A percentile compares a stretch with the other conserved stretches of the same genome.
These are phyloP conservation scores for Galeopsomyia nigrocyanea DNA, from an alignment of 2,888 invertebrate genomes.

Conservation along the genomic window DNA sequence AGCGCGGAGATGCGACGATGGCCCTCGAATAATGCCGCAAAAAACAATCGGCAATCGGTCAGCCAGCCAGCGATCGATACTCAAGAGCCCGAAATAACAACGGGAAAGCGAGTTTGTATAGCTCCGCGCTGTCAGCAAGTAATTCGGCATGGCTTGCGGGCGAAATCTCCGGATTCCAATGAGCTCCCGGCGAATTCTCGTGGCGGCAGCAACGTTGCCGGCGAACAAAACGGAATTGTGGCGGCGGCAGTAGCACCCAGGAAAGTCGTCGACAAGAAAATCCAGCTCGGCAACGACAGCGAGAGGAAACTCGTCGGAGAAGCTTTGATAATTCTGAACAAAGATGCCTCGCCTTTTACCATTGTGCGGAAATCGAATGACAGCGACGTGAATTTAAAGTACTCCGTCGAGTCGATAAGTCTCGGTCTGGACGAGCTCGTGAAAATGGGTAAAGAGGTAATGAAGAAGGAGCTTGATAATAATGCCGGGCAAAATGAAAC, in stretches of 20 bases:
- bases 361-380: neutral
- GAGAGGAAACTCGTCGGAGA: conserved; percentile 2
- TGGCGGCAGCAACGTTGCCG: too few relatives aligned
- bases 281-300: too few relatives aligned
- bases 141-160: neutral
- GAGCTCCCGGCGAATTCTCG: conserved; percentile 14
- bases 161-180: conserved; percentile 4
- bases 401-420: conserved; percentile 1
- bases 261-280: conserved; percentile 2
- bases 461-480: neutral
- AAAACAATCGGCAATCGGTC: conserved; percentile 32
- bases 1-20: conserved; percentile 4
- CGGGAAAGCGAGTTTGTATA: neutral
- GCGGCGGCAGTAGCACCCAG: neutral
- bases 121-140: conserved; percentile 11
- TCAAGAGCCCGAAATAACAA: conserved; percentile 4
- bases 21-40: neutral
- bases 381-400: neutral
- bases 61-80: conserved; percentile 9
- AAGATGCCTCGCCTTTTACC: too few relatives aligned
- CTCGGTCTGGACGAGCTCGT: neutral
- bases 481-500: too few relatives aligned
- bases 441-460: neutral
- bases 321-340: conserved; percentile 10
- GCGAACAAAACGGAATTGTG: neutral